These are phyloP conservation scores for Danaus chrysippus DNA, from an alignment of 2,888 invertebrate genomes.

Conservation along the genomic window DNA sequence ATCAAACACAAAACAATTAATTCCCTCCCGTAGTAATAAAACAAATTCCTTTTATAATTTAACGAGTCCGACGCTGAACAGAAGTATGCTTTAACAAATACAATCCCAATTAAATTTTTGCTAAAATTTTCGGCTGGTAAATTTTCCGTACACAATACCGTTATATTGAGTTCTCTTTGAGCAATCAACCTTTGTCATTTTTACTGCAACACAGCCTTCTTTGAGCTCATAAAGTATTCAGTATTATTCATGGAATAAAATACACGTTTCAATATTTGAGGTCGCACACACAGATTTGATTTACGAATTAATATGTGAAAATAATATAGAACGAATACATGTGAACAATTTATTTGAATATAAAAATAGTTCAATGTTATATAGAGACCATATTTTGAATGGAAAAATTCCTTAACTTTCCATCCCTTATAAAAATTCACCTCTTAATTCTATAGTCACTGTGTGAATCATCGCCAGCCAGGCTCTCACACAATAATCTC, in stretches of 20 bases:
- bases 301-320: too few species aligned
- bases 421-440: constrained; percentile 8
- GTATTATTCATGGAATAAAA: constrained; percentile 1
- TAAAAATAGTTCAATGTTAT: background rate
- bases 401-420: background rate
- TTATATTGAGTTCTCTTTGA: background rate
- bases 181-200: constrained; percentile 8
- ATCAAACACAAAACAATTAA: background rate
- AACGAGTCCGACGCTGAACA: background rate
- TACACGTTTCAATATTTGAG: background rate
- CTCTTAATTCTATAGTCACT: constrained; percentile 2
- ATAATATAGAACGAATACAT: background rate
- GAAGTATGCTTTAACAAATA: constrained; percentile 2
- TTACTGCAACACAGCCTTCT: constrained; percentile 5
- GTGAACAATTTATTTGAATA: background rate
- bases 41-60: background rate
- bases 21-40: background rate
- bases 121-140: constrained; percentile 2
- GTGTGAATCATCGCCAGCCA: background rate
- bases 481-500: background rate
- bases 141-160: background rate
- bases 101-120: background rate
- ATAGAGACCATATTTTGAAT: background rate
- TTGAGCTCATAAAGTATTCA: background rate
- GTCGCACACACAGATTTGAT: background rate